Evolutionary conservation across 2,888 invertebrate genomes (phyloP).

Genomic region (Leptinotarsa juncta): DNA sequence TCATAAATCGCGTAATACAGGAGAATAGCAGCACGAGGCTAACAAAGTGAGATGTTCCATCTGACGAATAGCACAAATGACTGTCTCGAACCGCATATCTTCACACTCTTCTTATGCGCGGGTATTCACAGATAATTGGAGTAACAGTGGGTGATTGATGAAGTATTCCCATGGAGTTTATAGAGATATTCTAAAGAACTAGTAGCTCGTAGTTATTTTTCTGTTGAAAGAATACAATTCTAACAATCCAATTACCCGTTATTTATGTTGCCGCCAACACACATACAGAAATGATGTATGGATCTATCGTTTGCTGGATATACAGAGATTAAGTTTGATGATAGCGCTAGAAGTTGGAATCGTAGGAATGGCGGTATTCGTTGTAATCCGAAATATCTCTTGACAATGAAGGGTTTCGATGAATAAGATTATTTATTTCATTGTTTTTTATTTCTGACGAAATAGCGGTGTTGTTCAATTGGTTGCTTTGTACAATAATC

Average conservation of each 20-base stretch:
- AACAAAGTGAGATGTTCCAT: conserved; percentile 30
- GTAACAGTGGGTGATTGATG: conserved; percentile 37
- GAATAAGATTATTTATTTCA: neutral
- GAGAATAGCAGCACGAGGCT: conserved; percentile 21
- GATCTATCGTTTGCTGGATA: conserved; percentile 18
- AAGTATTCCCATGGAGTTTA: conserved; percentile 26
- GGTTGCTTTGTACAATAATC: too few species aligned
- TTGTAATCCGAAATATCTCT: neutral
- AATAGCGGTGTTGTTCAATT: too few species aligned
- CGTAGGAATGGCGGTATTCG: conserved; percentile 26
- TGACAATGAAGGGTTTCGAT: neutral
- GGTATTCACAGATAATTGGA: conserved; percentile 41
- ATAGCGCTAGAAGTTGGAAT: neutral
- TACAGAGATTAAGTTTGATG: conserved; percentile 21
- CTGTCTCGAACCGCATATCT: conserved; percentile 36
- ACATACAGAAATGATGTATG: conserved; percentile 22
- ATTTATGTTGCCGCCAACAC: conserved; percentile 32
- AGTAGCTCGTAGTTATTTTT: conserved; percentile 33
- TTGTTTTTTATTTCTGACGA: neutral
- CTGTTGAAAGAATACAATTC: conserved; percentile 33
- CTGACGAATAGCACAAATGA: conserved; percentile 35
- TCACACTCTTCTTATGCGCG: conserved; percentile 39
- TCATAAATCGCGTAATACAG: conserved; percentile 15
- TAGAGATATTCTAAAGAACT: conserved; percentile 34
- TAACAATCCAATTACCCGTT: conserved; percentile 33